Evolutionary conservation across 2,113 vertebrate species (phyloP).

Genomic region (Rafetus swinhoei): DNA sequence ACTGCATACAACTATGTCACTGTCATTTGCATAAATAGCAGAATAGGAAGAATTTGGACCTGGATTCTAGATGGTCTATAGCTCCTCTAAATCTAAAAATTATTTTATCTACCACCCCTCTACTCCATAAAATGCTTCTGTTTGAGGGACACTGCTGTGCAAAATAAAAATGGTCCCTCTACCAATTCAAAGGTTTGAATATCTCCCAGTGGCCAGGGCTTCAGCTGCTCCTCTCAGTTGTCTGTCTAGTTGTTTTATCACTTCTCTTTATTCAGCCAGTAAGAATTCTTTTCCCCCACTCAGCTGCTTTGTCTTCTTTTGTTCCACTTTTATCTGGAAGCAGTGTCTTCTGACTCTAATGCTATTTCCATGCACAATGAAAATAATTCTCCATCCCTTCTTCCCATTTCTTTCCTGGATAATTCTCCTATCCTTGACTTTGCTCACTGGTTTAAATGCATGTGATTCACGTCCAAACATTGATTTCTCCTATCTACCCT

Average conservation of each 20-base stretch:
- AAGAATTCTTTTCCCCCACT: neutral
- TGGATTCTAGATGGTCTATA: neutral
- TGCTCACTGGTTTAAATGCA: conserved; percentile 14
- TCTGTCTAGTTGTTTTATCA: neutral
- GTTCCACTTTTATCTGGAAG: conserved; percentile 18
- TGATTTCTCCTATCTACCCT: neutral
- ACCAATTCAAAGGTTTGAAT: neutral
- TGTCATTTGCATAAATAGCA: neutral
- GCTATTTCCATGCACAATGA: conserved; percentile 47
- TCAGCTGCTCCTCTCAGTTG: neutral
- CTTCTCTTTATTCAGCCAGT: neutral
- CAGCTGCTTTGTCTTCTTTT: neutral
- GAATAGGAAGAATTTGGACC: neutral
- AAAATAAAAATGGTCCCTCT: neutral
- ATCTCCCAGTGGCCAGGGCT: neutral
- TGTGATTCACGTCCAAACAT: neutral
- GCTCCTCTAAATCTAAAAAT: neutral
- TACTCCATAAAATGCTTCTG: neutral
- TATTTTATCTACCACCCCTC: neutral
- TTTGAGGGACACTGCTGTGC: neutral
- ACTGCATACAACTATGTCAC: neutral
- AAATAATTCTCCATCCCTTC: conserved; percentile 33
- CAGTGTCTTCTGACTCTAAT: conserved; percentile 37
- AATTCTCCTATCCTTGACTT: conserved; percentile 27
- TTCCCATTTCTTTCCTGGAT: conserved; percentile 39